phyloP scores from a whole-genome alignment of 30 jellyfish, hydroid and myxozoan genomes.

The Hydractinia symbiolongicarpus region DNA sequence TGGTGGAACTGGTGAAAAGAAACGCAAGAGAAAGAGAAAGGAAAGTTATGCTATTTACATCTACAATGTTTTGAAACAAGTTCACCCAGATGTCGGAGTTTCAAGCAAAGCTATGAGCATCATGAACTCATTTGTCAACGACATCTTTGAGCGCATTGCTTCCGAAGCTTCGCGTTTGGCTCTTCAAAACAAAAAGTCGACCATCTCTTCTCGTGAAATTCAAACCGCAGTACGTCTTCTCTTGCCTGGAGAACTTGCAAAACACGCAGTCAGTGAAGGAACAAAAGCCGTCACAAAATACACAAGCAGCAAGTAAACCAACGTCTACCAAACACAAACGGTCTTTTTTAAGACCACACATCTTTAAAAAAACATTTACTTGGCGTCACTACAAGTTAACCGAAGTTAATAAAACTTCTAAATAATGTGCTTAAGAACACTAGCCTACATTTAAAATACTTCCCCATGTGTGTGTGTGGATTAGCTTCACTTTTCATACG shows the following conservation, averaged over 20 bases:
- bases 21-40: conserved; percentile 39
- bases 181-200: conserved; percentile 68
- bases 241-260: conserved; percentile 94
- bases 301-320: conserved; percentile 66
- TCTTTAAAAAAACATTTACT: background rate
- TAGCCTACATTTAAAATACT: no score
- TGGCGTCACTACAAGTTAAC: background rate
- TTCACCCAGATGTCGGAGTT: conserved; percentile 92
- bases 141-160: conserved; percentile 92
- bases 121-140: conserved; percentile 93
- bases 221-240: conserved; percentile 89
- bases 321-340: background rate
- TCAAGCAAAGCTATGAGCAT: conserved; percentile 97
- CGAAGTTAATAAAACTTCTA: no score
- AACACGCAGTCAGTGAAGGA: conserved; percentile 95
- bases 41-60: conserved; percentile 81
- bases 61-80: conserved; percentile 93
- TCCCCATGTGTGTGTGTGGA: no score
- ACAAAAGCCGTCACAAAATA: conserved; percentile 96
- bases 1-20: background rate
- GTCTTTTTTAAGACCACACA: background rate
- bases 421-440: no score
- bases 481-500: no score
- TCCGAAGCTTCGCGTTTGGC: conserved; percentile 95
- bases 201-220: conserved; percentile 85